Conservation (phyloP, 2,797 vertebrate species). For the Miichthys miiuy region DNA sequence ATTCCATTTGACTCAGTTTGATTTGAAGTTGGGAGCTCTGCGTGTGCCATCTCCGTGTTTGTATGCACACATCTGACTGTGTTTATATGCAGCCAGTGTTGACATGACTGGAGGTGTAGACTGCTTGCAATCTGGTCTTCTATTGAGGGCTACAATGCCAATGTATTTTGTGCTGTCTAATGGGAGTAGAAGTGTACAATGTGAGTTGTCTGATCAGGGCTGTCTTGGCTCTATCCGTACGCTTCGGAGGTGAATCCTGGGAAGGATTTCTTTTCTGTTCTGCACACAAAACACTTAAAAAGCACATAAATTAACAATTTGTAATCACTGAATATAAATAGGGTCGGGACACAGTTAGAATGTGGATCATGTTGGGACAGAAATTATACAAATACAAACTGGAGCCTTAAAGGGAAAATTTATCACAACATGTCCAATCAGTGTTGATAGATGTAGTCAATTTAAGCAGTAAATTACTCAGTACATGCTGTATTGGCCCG, state of each 20-base stretch:
- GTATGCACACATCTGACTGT: background rate
- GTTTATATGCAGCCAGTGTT: background rate
- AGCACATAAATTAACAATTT: background rate
- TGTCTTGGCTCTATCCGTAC: background rate
- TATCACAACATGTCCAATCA: too few species aligned
- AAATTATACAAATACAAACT: background rate
- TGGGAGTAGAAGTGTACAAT: background rate
- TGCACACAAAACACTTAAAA: background rate
- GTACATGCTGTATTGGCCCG: too few species aligned
- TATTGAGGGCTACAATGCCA: background rate
- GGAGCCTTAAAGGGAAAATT: too few species aligned
- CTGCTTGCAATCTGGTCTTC: background rate
- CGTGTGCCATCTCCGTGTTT: conserved; percentile 4
- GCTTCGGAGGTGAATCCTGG: background rate
- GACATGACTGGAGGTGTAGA: background rate
- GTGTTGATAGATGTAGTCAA: too few species aligned
- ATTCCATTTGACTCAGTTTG: conserved; percentile 41
- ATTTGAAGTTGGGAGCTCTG: conserved; percentile 15
- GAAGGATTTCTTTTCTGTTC: background rate
- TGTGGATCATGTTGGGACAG: background rate
- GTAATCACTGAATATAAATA: background rate
- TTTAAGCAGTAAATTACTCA: too few species aligned
- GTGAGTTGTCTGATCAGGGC: background rate
- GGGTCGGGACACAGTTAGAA: background rate
- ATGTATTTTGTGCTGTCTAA: background rate